Base-by-base conservation (phyloP, 2,888 invertebrate genomes). In the Plebejus melissa region DNA sequence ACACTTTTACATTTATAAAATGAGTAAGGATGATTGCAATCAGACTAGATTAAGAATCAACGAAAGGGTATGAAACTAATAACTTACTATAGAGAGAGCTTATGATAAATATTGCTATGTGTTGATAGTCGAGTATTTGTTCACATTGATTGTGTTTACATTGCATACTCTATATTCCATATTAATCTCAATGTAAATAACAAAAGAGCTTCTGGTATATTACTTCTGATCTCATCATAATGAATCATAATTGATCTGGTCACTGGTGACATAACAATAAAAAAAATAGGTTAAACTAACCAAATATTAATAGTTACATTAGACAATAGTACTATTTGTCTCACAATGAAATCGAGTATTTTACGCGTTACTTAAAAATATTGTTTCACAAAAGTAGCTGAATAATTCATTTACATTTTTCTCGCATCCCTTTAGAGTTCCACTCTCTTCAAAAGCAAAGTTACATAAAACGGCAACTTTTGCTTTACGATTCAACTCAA, bases 391-490 rank as follows among this genome's bases (percentile, higher is more conserved):
- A 6, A 65, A 65, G 65, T 65, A 65, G 32, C 65, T 65, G 65
- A 65, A 65, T 65, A 65, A 65, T 65, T 65, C 32, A 65, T 65
- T 65, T 13, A 13, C 13, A 13, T 65, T 65, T 65, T 65, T 65
- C 32, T 65, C 65, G 65, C 65, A 65, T 36, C 65, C 65, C 32
- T 65, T 65, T 36, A 13, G 32, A 65, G 65, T 65, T 36, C 13
- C 65, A 13, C 13, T 36, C 65, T 65, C 65, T 65, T 65, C 65
- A 65, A 65, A 65, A 65, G 65, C 65, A 65, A 65, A 36, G 65
- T 65, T 65, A 65, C 13, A 65, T 32, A 65, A 65, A 65, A 65
- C 65, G 32, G 13, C 32, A 32, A 65, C 65, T 65, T 65, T 65
- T 36, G 65, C 65, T 65, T 65, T 65, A 65, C 36, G 65, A 65